Evolutionary conservation across 2,797 vertebrate genomes (phyloP).

Genomic region (Calcarius lapponicus): DNA sequence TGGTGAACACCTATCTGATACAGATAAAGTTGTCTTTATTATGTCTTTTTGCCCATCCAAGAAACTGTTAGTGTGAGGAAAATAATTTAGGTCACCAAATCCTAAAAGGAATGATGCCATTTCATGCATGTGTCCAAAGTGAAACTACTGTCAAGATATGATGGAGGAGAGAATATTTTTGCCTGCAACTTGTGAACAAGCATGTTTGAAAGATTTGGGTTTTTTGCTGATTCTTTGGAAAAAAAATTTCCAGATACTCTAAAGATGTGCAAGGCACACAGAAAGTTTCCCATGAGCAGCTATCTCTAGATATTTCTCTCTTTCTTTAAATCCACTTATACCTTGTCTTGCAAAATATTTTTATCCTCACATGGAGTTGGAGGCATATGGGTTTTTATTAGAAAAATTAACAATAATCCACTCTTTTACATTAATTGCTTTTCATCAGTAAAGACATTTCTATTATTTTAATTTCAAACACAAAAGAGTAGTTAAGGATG

Average conservation of each 20-base stretch:
- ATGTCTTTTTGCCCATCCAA: not conserved
- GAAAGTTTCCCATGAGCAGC: not conserved
- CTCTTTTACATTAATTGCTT: not conserved
- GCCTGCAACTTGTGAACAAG: not conserved
- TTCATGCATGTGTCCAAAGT: not conserved
- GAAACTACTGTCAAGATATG: not conserved
- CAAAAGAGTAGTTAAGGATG: not conserved
- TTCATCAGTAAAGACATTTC: not conserved
- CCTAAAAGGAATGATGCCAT: not conserved
- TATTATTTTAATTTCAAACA: not conserved
- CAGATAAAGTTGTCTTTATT: not conserved
- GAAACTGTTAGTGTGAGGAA: not conserved
- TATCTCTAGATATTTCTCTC: not conserved
- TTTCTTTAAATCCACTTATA: not conserved
- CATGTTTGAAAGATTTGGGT: rapidly evolving
- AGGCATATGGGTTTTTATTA: not conserved
- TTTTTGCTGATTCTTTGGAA: not conserved
- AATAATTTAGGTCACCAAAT: not conserved
- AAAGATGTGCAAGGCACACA: not conserved
- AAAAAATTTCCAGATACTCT: not conserved
- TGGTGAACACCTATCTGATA: not conserved
- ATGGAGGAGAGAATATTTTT: not conserved
- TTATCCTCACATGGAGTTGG: not conserved
- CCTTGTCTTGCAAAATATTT: not conserved
- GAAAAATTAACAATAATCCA: not conserved